These are phyloP conservation scores for Melikaiella ostensackeni DNA, from an alignment of 2,888 invertebrate genomes.

Conservation along the genomic window DNA sequence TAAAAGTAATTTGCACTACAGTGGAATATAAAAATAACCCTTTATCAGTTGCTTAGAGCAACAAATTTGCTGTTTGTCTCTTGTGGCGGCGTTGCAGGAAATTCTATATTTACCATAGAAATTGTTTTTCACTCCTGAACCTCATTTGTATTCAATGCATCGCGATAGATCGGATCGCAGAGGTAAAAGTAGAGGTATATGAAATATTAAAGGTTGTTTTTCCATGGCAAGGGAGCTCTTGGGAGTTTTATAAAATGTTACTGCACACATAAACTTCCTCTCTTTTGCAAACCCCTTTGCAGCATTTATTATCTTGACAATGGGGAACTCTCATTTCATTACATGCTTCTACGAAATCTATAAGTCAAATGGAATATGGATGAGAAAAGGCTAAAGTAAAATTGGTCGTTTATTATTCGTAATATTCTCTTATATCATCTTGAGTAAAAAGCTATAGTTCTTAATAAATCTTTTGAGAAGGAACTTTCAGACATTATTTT, in stretches of 20 bases:
- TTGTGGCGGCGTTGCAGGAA: slow-evolving; percentile 53
- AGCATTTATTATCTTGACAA: slow-evolving; percentile 31
- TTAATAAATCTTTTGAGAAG: not conserved
- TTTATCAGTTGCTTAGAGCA: slow-evolving; percentile 3
- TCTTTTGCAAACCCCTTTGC: not conserved
- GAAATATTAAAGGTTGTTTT: slow-evolving; percentile 39
- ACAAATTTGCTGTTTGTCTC: slow-evolving; percentile 23
- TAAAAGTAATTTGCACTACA: not conserved
- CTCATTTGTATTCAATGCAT: slow-evolving; percentile 67
- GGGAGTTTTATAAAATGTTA: slow-evolving; percentile 32
- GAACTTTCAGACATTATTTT: too few species aligned
- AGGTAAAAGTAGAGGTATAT: slow-evolving; percentile 38
- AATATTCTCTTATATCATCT: slow-evolving; percentile 9
- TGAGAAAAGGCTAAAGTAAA: slow-evolving; percentile 25
- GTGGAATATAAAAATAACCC: not conserved
- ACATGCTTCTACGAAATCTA: slow-evolving; percentile 23
- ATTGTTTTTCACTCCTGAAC: slow-evolving; percentile 61
- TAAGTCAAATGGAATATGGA: slow-evolving; percentile 27
- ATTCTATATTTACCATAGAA: slow-evolving; percentile 67
- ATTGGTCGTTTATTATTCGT: slow-evolving; percentile 18
- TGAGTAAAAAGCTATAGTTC: not conserved
- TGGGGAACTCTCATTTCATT: slow-evolving; percentile 29
- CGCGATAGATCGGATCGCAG: slow-evolving; percentile 52
- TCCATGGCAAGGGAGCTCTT: slow-evolving; percentile 14
- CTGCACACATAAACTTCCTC: slow-evolving; percentile 25